Evolutionary conservation across 2,888 invertebrate species (phyloP).

Genomic region (Stenodera caucasica): DNA sequence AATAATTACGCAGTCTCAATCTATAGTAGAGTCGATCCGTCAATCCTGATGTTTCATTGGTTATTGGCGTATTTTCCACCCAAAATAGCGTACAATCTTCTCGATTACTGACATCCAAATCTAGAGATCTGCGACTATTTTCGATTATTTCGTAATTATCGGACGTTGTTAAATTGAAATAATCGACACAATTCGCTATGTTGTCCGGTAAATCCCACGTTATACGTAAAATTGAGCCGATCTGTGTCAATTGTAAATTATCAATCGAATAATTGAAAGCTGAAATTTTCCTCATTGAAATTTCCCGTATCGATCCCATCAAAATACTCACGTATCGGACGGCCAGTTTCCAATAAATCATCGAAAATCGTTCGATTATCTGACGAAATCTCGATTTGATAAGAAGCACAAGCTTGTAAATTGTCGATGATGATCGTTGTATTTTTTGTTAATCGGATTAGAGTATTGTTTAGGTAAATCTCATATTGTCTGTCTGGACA

Average conservation of each 20-base stretch:
- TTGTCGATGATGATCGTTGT: not conserved
- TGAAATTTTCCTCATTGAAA: too few relatives aligned
- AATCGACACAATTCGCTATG: not conserved
- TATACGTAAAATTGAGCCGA: not conserved
- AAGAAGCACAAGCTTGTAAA: conserved; percentile 7
- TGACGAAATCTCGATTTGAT: not conserved
- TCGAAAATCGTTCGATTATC: not conserved
- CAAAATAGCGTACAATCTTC: not conserved
- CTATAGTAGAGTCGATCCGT: not conserved
- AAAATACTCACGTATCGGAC: not conserved
- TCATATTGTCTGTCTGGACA: not conserved
- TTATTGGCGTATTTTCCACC: not conserved
- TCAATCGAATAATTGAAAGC: conserved; percentile 3
- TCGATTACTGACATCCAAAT: not conserved
- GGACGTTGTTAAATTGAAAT: not conserved
- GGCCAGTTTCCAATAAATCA: not conserved
- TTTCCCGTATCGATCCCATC: too few relatives aligned
- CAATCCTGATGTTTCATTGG: not conserved
- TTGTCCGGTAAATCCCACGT: not conserved
- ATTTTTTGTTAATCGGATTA: not conserved
- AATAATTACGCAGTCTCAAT: not conserved
- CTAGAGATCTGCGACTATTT: not conserved
- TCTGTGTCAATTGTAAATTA: not conserved
- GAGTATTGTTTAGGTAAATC: conserved; percentile 3
- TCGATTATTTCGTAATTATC: not conserved